phyloP scores from a whole-genome alignment of 1,140 invertebrate species.

The Lepidurus couesii region DNA sequence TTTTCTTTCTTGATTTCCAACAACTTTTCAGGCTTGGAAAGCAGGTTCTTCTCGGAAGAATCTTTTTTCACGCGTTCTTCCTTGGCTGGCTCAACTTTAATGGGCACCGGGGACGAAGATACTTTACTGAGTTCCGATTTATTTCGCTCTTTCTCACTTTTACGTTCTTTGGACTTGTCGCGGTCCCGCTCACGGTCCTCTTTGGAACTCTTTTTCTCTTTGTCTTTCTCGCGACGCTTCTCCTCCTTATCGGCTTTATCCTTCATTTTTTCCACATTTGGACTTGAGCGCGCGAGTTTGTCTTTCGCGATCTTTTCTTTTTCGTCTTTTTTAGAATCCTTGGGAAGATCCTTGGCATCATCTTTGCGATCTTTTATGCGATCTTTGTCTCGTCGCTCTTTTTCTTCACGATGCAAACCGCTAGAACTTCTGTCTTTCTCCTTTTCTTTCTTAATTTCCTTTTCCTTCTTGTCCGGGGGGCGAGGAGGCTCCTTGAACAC shows the following conservation, averaged over 20 bases:
- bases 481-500: slow-evolving; percentile 5
- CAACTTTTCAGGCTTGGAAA: slow-evolving; percentile 10
- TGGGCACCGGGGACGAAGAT: background rate
- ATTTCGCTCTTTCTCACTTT: slow-evolving; percentile 46
- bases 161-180: slow-evolving; percentile 44
- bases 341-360: slow-evolving; percentile 42
- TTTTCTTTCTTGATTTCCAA: slow-evolving; percentile 23
- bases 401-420: slow-evolving; percentile 48
- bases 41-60: slow-evolving; percentile 42
- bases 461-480: slow-evolving; percentile 30
- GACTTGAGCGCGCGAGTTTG: slow-evolving; percentile 35
- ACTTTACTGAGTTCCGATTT: slow-evolving; percentile 22
- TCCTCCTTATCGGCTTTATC: slow-evolving; percentile 39
- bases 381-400: slow-evolving; percentile 49
- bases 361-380: slow-evolving; percentile 52
- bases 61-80: slow-evolving; percentile 42
- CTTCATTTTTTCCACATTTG: slow-evolving; percentile 38
- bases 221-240: slow-evolving; percentile 43
- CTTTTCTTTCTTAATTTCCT: slow-evolving; percentile 45
- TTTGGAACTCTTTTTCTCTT: slow-evolving; percentile 36
- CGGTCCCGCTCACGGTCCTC: slow-evolving; percentile 41
- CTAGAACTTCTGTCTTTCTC: slow-evolving; percentile 50
- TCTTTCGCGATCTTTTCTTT: slow-evolving; percentile 37
- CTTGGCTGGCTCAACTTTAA: slow-evolving; percentile 38
- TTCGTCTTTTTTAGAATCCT: slow-evolving; percentile 43